Conservation (phyloP, 1,140 invertebrate species). For the Eumaeus atala region DNA sequence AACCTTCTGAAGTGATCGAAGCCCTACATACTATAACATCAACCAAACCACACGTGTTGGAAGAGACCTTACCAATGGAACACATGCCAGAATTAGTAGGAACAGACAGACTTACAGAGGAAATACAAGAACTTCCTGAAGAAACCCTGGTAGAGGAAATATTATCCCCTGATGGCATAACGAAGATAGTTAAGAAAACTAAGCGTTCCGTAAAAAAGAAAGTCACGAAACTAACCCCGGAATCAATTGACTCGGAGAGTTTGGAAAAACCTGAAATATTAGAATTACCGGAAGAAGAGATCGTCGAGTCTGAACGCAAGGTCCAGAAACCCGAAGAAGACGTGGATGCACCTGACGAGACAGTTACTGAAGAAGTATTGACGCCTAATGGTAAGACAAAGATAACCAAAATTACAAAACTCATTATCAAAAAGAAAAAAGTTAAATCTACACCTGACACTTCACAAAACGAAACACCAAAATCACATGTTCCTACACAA, state of each 20-base stretch:
- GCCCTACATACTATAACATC: neutral
- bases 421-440: constrained; percentile 40
- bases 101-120: neutral
- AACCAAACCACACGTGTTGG: neutral
- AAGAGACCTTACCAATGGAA: neutral
- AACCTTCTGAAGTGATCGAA: neutral
- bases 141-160: constrained; percentile 7
- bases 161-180: constrained; percentile 39
- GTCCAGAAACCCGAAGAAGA: neutral
- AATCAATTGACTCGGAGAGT: neutral
- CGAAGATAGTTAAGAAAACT: constrained; percentile 48
- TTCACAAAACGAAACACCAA: neutral
- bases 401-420: constrained; percentile 14
- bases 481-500: neutral
- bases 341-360: constrained; percentile 23
- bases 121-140: neutral
- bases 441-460: constrained; percentile 1
- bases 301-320: no score
- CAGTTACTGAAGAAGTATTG: constrained; percentile 21
- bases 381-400: constrained; percentile 9
- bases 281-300: neutral
- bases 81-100: no score
- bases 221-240: neutral
- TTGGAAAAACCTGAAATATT: neutral
- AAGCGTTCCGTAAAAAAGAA: constrained; percentile 50